Conservation (phyloP, 2,113 vertebrate genomes). For the Hypomesus transpacificus region DNA sequence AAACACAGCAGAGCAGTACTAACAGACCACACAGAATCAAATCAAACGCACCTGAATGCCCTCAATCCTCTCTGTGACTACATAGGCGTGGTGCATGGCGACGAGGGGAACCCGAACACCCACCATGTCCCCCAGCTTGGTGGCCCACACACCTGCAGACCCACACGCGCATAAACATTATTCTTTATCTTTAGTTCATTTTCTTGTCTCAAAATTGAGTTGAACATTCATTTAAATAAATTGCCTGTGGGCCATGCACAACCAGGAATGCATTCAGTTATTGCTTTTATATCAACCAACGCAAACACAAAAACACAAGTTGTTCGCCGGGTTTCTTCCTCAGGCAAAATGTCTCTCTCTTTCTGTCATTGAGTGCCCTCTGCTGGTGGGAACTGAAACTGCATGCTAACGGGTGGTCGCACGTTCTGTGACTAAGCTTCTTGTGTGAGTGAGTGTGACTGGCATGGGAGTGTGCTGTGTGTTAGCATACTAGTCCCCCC, state of each 20-base stretch:
- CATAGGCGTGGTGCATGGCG: conserved; percentile 93
- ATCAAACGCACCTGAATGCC: conserved; percentile 84
- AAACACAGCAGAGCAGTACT: too few species aligned
- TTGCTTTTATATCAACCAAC: too few species aligned
- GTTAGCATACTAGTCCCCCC: too few species aligned
- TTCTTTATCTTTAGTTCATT: neutral
- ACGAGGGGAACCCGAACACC: conserved; percentile 89
- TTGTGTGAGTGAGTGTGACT: too few species aligned
- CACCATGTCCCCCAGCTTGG: conserved; percentile 83
- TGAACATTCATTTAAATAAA: neutral
- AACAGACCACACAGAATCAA: neutral
- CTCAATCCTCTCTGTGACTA: conserved; percentile 93
- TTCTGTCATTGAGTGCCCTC: conserved; percentile 23
- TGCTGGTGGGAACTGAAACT: conserved; percentile 13
- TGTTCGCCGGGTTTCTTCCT: too few species aligned
- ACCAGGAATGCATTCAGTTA: too few species aligned
- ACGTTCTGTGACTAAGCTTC: too few species aligned
- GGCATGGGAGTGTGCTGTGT: too few species aligned
- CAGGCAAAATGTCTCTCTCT: neutral
- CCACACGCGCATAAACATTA: neutral
- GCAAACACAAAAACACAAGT: too few species aligned
- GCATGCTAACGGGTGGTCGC: neutral
- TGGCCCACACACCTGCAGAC: conserved; percentile 85
- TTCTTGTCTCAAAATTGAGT: neutral
- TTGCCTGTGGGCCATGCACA: too few species aligned